Percentiles rank a stretch among this genome's conserved stretches.
Evolutionary conservation across 2,888 invertebrate species (phyloP).

Genomic region (Agrotis exclamationis): DNA sequence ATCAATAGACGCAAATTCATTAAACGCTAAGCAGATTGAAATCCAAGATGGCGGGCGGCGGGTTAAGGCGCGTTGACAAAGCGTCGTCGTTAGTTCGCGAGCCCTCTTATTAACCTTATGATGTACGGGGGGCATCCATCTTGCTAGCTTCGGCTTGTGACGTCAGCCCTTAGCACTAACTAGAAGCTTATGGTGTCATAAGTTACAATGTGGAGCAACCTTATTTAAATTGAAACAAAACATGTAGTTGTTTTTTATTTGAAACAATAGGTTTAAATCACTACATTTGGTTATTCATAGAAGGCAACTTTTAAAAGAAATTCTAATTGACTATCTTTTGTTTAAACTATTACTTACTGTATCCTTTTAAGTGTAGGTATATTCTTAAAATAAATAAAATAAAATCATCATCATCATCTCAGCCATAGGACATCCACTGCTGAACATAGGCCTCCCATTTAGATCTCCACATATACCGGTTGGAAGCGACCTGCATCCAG

Average conservation of each 20-base stretch:
- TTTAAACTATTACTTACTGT: too few species aligned
- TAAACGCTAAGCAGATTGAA: constrained; percentile 91
- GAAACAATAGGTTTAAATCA: background rate
- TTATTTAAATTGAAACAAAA: constrained; percentile 2
- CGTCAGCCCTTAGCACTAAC: constrained; percentile 70
- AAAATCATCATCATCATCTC: too few species aligned
- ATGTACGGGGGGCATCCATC: constrained; percentile 89
- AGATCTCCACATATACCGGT: too few species aligned
- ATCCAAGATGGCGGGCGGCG: constrained; percentile 88
- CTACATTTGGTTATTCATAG: background rate
- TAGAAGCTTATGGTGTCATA: constrained; percentile 58
- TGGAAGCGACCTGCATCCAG: too few species aligned
- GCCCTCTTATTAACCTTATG: constrained; percentile 92
- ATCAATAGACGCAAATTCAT: constrained; percentile 91
- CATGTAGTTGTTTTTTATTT: background rate
- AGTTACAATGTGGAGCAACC: constrained; percentile 51
- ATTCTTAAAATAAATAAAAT: too few species aligned
- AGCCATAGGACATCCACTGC: too few species aligned
- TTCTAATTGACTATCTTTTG: too few species aligned
- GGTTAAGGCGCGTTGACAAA: constrained; percentile 91
- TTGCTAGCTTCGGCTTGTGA: constrained; percentile 79
- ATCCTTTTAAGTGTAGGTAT: too few species aligned
- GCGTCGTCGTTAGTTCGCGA: constrained; percentile 90
- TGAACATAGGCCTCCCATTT: too few species aligned
- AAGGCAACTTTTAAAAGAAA: too few species aligned